Evolutionary conservation across 2,113 vertebrate genomes (phyloP).

Genomic region (Spermophilus dauricus): DNA sequence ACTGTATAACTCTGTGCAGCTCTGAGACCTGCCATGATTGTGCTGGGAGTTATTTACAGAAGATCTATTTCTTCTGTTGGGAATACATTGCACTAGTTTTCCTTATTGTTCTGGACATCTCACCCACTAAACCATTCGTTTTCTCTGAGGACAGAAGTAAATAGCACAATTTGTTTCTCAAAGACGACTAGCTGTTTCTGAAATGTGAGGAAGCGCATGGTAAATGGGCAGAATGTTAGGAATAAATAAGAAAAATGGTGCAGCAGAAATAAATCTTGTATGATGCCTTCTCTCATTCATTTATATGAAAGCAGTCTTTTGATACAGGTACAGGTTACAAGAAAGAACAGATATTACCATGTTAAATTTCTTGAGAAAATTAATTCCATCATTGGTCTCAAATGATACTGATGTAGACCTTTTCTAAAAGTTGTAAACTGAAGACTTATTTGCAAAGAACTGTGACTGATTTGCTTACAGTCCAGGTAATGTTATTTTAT

Average conservation of each 20-base stretch:
- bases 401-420: slow-evolving; percentile 61
- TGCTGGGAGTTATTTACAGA: slow-evolving; percentile 80
- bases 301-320: slow-evolving; percentile 59
- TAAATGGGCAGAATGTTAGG: slow-evolving; percentile 80
- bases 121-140: slow-evolving; percentile 78
- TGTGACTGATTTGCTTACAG: neutral
- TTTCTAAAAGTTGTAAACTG: slow-evolving; percentile 64
- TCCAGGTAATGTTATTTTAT: neutral
- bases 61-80: slow-evolving; percentile 80
- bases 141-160: slow-evolving; percentile 84
- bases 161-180: slow-evolving; percentile 85
- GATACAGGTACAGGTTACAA: slow-evolving; percentile 63
- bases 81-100: slow-evolving; percentile 72
- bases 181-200: slow-evolving; percentile 78
- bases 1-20: slow-evolving; percentile 20
- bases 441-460: slow-evolving; percentile 4
- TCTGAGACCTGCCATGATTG: slow-evolving; percentile 71
- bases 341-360: slow-evolving; percentile 60
- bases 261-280: slow-evolving; percentile 84
- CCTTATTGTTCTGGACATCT: slow-evolving; percentile 84
- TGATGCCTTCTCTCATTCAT: slow-evolving; percentile 75
- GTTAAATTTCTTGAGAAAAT: slow-evolving; percentile 69
- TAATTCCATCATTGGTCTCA: slow-evolving; percentile 61
- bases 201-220: slow-evolving; percentile 85
- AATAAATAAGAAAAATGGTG: slow-evolving; percentile 86